Evolutionary conservation across 2,888 invertebrate species (phyloP).

Genomic region (Pandemis heparana): DNA sequence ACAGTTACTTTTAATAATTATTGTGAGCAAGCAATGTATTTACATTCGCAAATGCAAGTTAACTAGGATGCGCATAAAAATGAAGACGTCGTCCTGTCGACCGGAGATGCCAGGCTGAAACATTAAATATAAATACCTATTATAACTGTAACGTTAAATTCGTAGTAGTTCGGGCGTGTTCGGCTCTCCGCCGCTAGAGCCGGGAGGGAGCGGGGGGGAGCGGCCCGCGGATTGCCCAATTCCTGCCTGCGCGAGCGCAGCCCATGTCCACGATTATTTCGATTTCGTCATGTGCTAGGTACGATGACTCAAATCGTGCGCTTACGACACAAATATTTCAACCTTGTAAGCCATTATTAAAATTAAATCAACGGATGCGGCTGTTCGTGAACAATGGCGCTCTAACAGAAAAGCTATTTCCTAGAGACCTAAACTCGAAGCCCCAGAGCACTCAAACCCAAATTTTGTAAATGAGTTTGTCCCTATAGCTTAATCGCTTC

Average conservation of each 20-base stretch:
- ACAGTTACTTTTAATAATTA: background rate
- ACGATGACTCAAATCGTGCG: slow-evolving; percentile 70
- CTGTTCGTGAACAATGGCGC: background rate
- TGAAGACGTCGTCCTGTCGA: slow-evolving; percentile 45
- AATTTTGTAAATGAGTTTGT: background rate
- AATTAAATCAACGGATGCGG: background rate
- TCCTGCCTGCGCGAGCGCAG: slow-evolving; percentile 61
- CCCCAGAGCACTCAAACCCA: background rate
- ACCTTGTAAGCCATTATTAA: slow-evolving; percentile 28
- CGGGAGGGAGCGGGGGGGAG: slow-evolving; percentile 55
- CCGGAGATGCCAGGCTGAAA: slow-evolving; percentile 57
- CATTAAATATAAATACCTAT: slow-evolving; percentile 63
- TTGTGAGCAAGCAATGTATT: slow-evolving; percentile 35
- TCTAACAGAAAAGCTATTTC: slow-evolving; percentile 3
- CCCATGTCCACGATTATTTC: slow-evolving; percentile 68
- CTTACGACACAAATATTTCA: slow-evolving; percentile 61
- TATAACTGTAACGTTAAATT: slow-evolving; percentile 56
- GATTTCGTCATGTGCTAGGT: slow-evolving; percentile 69
- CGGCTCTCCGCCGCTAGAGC: slow-evolving; percentile 57
- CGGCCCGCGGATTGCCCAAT: slow-evolving; percentile 79
- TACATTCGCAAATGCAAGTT: slow-evolving; percentile 48
- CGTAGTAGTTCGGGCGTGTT: slow-evolving; percentile 64
- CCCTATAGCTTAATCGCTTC: background rate
- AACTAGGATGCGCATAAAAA: slow-evolving; percentile 45
- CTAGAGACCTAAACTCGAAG: background rate